These are phyloP conservation scores for Himalopsyche anomala DNA, from an alignment of 2,888 invertebrate genomes.

Conservation along the genomic window DNA sequence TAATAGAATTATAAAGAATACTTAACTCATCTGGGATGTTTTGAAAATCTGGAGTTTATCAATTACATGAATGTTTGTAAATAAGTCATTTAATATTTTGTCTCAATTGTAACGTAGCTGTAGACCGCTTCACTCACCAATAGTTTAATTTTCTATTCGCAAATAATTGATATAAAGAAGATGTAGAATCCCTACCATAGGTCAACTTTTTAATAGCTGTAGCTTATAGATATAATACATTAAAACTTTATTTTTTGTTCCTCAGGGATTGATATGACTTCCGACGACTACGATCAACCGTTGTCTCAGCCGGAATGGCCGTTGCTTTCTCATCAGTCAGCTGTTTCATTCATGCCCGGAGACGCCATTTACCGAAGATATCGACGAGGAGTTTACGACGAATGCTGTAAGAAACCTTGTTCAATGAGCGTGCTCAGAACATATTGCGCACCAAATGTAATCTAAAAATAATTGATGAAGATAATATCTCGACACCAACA, in stretches of 20 bases:
- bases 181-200: too few species aligned
- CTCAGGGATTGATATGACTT: not conserved
- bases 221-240: not conserved
- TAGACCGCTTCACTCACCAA: too few species aligned
- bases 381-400: slow-evolving; percentile 71
- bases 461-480: not conserved
- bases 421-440: slow-evolving; percentile 69
- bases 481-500: not conserved
- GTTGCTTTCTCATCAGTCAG: not conserved
- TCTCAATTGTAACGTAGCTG: too few species aligned
- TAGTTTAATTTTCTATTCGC: too few species aligned
- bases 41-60: too few species aligned
- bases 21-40: too few species aligned
- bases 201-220: too few species aligned
- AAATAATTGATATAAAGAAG: too few species aligned
- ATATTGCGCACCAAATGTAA: slow-evolving; percentile 68
- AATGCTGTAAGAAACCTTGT: slow-evolving; percentile 72
- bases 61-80: too few species aligned
- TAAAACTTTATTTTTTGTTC: not conserved
- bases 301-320: slow-evolving; percentile 42
- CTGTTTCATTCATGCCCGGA: slow-evolving; percentile 38
- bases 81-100: too few species aligned
- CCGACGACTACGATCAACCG: slow-evolving; percentile 36
- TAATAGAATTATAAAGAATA: too few species aligned
- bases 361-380: slow-evolving; percentile 45